A percentile compares a stretch with the other conserved stretches of the same genome.
These are phyloP conservation scores for Calephelis virginiensis DNA, from an alignment of 1,140 invertebrate species.

Conservation along the genomic window DNA sequence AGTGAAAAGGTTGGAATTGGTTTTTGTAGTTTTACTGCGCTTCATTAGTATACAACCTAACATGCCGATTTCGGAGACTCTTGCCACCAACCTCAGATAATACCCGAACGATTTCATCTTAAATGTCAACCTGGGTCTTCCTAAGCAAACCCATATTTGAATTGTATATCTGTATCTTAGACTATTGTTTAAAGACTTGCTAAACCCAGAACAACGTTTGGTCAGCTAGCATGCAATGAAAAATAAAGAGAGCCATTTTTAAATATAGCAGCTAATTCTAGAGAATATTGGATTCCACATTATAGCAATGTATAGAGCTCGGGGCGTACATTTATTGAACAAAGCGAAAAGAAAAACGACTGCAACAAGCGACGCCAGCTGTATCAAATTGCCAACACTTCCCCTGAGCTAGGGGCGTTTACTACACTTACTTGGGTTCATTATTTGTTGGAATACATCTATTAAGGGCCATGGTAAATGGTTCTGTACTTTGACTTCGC, in stretches of 20 bases:
- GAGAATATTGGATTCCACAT: constrained; percentile 21
- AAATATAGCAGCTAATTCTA: constrained; percentile 14
- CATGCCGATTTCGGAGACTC: too few species aligned
- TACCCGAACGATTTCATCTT: too few species aligned
- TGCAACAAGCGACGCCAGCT: constrained; percentile 58
- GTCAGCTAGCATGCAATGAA: background rate
- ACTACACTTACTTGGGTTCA: constrained; percentile 55
- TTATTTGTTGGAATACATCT: constrained; percentile 62
- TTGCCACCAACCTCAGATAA: too few species aligned
- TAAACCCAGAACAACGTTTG: too few species aligned
- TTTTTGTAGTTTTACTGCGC: too few species aligned
- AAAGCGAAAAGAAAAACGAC: constrained; percentile 61
- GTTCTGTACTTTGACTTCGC: constrained; percentile 21
- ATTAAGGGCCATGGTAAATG: constrained; percentile 37
- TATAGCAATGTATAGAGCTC: constrained; percentile 38
- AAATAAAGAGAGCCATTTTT: background rate
- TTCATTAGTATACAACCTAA: too few species aligned
- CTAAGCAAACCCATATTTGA: too few species aligned
- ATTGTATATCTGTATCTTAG: too few species aligned
- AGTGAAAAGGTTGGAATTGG: too few species aligned
- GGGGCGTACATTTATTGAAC: constrained; percentile 58
- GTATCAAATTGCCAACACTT: constrained; percentile 63
- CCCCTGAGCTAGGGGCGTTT: constrained; percentile 46
- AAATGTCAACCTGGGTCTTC: too few species aligned
- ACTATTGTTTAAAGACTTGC: too few species aligned